phyloP scores from a whole-genome alignment of 2,888 invertebrate species.

The Hydraecia micacea region DNA sequence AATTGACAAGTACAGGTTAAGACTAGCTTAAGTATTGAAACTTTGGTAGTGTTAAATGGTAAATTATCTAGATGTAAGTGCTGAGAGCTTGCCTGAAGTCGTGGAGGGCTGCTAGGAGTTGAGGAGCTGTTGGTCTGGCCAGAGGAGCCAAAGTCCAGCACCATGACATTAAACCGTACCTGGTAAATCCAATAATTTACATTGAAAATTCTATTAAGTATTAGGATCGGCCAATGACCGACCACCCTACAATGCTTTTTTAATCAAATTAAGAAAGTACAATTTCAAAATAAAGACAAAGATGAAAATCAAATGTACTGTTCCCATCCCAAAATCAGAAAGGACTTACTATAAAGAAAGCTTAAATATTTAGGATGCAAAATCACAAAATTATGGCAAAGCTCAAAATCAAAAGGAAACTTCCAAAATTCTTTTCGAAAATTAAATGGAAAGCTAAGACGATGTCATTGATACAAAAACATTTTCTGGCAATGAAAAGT shows the following conservation, averaged over 20 bases:
- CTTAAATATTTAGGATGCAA: neutral
- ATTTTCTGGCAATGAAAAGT: slow-evolving; percentile 61
- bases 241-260: neutral
- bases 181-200: slow-evolving; percentile 69
- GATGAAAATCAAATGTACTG: neutral
- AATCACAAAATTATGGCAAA: neutral
- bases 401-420: neutral
- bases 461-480: slow-evolving; percentile 50
- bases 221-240: neutral
- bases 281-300: neutral
- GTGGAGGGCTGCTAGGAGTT: slow-evolving; percentile 93
- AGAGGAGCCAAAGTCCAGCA: slow-evolving; percentile 92
- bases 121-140: slow-evolving; percentile 92
- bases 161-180: slow-evolving; percentile 94
- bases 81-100: slow-evolving; percentile 93
- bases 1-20: slow-evolving; percentile 63
- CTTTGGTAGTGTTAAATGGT: slow-evolving; percentile 39
- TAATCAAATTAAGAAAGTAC: neutral
- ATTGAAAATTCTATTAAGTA: neutral
- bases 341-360: neutral
- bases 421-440: slow-evolving; percentile 33
- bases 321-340: neutral
- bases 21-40: slow-evolving; percentile 50
- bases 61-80: slow-evolving; percentile 90
- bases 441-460: slow-evolving; percentile 55